Evolutionary conservation across 2,113 vertebrate species (phyloP), one percentile per base, ranked within the genome.

Genomic region (Pelodiscus sinensis): DNA sequence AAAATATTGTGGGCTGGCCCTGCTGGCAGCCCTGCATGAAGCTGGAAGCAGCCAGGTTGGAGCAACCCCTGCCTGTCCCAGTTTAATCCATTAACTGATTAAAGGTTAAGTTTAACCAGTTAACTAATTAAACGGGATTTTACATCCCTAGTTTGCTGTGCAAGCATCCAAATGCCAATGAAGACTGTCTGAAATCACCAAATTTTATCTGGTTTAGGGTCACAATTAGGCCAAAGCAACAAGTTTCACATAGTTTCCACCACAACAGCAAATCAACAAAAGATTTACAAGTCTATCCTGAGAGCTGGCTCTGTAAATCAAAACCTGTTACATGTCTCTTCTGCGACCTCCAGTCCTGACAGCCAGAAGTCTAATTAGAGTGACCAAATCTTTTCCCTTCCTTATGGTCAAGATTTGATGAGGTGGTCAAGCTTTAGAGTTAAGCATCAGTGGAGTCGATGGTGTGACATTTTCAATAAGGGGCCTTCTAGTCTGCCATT

Each of bases 131-230:
- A 44, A 44, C 44, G 44, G 44, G 44, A 44, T 44, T 44, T 44
- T 44, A 44, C 44, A 44, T 85, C 79, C 90, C 86, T 87, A 58
- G 65, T 89, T 90, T 85, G 52, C 85, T 85, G 27, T 52, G 85
- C 84, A 44, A 44, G 11, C 38, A 80, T 82, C 35, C 29, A 90
- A 57, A 71, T 8, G 12, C 71, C 83, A 78, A 56, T 90, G 73
- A 54, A 90, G 86, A 57, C 54, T 91, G 93, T 2, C 81, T 91
- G 79, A n/a, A 89, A 57, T 94, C 50, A 52, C 54, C 65, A 54
- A 62, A 27, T 44, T 3, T 44, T 85, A 29, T 82, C 3, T 65
- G 0, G 35, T 83, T 84, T 79, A 90, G 68, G 87, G 85, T 92
- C 65, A 77, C 81, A 90, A 54, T 58, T 44, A 62, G 68, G 85